Evolutionary conservation across 2,113 vertebrate genomes (phyloP).

Genomic region (Corythoichthys intestinalis): DNA sequence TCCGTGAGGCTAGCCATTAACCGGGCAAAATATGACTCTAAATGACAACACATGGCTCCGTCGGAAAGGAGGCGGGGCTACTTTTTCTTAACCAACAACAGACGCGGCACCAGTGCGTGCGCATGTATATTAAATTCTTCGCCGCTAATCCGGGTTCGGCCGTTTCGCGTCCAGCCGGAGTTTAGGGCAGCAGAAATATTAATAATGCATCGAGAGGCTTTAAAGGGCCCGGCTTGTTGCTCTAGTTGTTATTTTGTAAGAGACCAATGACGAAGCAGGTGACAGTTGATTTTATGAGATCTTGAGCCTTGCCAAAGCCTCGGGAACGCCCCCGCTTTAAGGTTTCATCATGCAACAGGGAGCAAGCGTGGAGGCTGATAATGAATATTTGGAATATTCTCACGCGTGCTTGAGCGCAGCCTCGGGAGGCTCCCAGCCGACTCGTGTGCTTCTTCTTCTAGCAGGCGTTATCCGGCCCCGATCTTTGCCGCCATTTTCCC

Average conservation of each 20-base stretch:
- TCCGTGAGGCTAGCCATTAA: conserved; percentile 64
- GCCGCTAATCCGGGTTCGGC: conserved; percentile 62
- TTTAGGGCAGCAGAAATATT: conserved; percentile 65
- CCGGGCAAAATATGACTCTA: conserved; percentile 66
- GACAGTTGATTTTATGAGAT: conserved; percentile 76
- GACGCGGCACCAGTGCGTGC: conserved; percentile 49
- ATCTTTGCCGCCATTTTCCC: conserved; percentile 41
- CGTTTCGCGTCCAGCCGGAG: conserved; percentile 65
- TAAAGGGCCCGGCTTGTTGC: conserved; percentile 55
- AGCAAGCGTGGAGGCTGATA: conserved; percentile 56
- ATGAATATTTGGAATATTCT: conserved; percentile 62
- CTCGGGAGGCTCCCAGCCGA: conserved; percentile 22
- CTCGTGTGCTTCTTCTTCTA: not conserved
- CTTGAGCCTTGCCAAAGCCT: conserved; percentile 68
- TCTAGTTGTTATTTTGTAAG: conserved; percentile 73
- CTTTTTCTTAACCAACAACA: conserved; percentile 65
- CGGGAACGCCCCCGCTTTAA: conserved; percentile 55
- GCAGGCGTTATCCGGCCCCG: no score
- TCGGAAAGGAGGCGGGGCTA: conserved; percentile 39
- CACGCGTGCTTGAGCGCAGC: conserved; percentile 47
- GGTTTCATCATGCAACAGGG: conserved; percentile 61
- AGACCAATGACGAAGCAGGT: conserved; percentile 71
- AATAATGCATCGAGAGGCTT: conserved; percentile 71
- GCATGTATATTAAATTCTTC: conserved; percentile 73
- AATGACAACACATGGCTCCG: conserved; percentile 67